These are phyloP conservation scores for Phymastichus coffea DNA, from an alignment of 1,140 invertebrate genomes.

Conservation along the genomic window DNA sequence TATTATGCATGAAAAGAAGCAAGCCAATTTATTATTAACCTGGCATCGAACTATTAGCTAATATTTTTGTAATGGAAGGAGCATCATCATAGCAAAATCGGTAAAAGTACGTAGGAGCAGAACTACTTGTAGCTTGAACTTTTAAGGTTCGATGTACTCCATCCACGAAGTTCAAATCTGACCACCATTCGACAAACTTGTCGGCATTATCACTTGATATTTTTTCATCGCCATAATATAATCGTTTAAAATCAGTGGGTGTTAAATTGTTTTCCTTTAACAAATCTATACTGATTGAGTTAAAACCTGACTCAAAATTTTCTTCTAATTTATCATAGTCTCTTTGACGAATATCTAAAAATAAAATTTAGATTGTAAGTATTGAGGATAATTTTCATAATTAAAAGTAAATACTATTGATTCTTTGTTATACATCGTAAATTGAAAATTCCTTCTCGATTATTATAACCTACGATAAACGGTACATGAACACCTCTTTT, in stretches of 20 bases:
- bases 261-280: constrained; percentile 24
- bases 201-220: constrained; percentile 35
- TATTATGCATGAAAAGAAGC: background rate
- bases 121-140: constrained; percentile 41
- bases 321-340: constrained; percentile 22
- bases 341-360: too few species aligned
- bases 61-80: constrained; percentile 6
- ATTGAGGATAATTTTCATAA: background rate
- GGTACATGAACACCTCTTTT: constrained; percentile 60
- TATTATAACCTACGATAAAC: constrained; percentile 62
- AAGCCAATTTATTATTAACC: constrained; percentile 6
- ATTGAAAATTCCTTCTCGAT: constrained; percentile 58
- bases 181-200: constrained; percentile 48
- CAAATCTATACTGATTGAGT: background rate
- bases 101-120: constrained; percentile 54
- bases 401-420: background rate
- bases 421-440: constrained; percentile 37
- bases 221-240: constrained; percentile 45
- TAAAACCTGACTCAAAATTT: constrained; percentile 25
- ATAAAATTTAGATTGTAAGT: constrained; percentile 2
- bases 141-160: constrained; percentile 49
- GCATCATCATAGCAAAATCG: constrained; percentile 50
- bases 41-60: background rate
- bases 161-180: constrained; percentile 52
- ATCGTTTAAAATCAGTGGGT: constrained; percentile 29